Evolutionary conservation across 2,888 invertebrate species (phyloP), one percentile per base, ranked within the genome.

Genomic region (Odontothrips loti): DNA sequence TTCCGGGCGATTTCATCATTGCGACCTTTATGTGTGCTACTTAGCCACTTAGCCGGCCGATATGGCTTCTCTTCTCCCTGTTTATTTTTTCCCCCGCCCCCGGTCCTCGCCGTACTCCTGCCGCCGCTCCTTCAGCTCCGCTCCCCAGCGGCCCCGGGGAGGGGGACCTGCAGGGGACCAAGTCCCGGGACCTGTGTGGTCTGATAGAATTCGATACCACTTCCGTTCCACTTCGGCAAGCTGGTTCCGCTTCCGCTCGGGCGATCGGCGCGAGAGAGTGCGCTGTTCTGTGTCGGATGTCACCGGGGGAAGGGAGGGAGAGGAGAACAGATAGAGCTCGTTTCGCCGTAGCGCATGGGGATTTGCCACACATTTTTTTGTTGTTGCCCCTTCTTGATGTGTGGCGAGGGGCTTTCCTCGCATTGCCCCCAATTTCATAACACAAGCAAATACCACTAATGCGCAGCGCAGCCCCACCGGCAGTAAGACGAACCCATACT

Each of bases 1-100:
- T 75, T 75, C 68, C 68, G 27, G 68, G 68, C 68, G 68, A 75
- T 75, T 75, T 75, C 68, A 75, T 75, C 23, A 75, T 75, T 75
- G n/a, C 27, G 68, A 23, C 68, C 68, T 75, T 75, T 75, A 75
- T 75, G 68, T 75, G 68, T 27, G 68, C 68, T 27, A 75, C 68
- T 75, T 75, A 75, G 68, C 68, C 68, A 75, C 68, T 75, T 75
- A 75, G 68, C 68, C 12, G 23, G 11, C n/a, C 23, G 68, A 75
- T 75, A 27, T 75, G 68, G 23, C 27, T 75, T 75, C 27, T 11
- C 23, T 75, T 75, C 23, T 68, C 27, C 3, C 34, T 43, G 6
- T 43, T 43, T 43, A 4, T 43, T 43, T 43, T 43, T 43, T 43
- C 34, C 20, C 58, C 20, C 20, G 58, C 20, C 17, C 6, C 17